These are phyloP conservation scores for Thalassoma bifasciatum DNA, from an alignment of 2,113 vertebrate genomes.

Conservation along the genomic window DNA sequence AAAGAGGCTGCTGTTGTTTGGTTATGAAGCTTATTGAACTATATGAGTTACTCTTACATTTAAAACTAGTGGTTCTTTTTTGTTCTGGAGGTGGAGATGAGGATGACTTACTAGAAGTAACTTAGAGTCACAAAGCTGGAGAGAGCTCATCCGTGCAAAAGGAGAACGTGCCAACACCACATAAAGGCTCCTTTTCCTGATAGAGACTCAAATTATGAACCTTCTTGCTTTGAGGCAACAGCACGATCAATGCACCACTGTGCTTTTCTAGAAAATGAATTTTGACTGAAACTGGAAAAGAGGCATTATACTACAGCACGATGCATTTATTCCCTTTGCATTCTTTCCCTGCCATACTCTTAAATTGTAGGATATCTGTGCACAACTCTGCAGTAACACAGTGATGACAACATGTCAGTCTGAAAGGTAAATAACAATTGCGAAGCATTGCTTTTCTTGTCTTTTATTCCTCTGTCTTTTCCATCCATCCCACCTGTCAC, in stretches of 20 bases:
- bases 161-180: no score
- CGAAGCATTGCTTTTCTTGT: conserved; percentile 30
- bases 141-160: no score
- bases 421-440: conserved; percentile 46
- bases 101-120: no score
- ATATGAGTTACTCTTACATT: not conserved
- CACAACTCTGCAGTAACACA: conserved; percentile 31
- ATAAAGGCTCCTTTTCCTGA: no score
- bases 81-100: not conserved
- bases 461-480: conserved; percentile 16
- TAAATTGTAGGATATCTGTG: conserved; percentile 5
- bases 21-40: not conserved
- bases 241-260: no score
- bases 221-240: no score
- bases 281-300: not conserved
- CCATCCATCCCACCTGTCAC: conserved; percentile 40
- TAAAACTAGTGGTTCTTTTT: not conserved
- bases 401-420: conserved; percentile 46
- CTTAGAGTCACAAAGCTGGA: no score
- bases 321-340: not conserved
- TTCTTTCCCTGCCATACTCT: not conserved
- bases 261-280: not conserved
- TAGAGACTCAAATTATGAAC: no score
- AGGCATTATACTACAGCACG: not conserved
- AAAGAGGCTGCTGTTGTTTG: conserved; percentile 3